Evolutionary conservation across 1,140 invertebrate genomes (phyloP).

Genomic region (Eupristina koningsbergeri): DNA sequence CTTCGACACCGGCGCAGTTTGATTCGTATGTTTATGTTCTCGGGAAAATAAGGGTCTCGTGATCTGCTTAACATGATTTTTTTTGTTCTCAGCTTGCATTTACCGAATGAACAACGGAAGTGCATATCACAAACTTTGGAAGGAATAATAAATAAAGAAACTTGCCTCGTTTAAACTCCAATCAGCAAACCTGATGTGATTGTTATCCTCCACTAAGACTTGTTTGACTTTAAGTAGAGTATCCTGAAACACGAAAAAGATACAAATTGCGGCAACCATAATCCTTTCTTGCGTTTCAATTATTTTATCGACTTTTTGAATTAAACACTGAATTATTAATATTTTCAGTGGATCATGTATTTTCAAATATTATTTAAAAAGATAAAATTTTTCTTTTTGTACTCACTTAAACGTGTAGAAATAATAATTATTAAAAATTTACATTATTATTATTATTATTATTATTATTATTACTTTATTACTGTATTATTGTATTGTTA

Average conservation of each 20-base stretch:
- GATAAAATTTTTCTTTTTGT: too few relatives aligned
- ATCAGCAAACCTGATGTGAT: slow-evolving; percentile 92
- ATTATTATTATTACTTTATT: too few relatives aligned
- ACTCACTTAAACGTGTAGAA: too few relatives aligned
- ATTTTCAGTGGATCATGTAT: too few relatives aligned
- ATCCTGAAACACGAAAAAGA: slow-evolving; percentile 79
- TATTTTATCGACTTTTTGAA: neutral
- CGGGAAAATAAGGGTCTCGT: neutral
- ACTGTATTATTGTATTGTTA: too few relatives aligned
- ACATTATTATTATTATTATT: too few relatives aligned
- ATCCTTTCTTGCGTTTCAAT: neutral
- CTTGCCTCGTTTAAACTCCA: slow-evolving; percentile 95
- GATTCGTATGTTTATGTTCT: neutral
- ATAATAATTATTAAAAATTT: too few relatives aligned
- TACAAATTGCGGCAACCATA: neutral
- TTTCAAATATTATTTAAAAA: too few relatives aligned
- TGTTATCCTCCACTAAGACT: slow-evolving; percentile 90
- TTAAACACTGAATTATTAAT: neutral
- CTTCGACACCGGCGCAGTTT: neutral
- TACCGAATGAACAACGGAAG: neutral
- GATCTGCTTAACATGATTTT: neutral
- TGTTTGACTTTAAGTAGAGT: slow-evolving; percentile 89
- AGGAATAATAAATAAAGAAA: slow-evolving; percentile 52
- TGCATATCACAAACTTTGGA: neutral
- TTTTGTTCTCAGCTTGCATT: neutral